Base-by-base conservation (phyloP, 2,888 invertebrate genomes). In the Cantharis rufa region DNA sequence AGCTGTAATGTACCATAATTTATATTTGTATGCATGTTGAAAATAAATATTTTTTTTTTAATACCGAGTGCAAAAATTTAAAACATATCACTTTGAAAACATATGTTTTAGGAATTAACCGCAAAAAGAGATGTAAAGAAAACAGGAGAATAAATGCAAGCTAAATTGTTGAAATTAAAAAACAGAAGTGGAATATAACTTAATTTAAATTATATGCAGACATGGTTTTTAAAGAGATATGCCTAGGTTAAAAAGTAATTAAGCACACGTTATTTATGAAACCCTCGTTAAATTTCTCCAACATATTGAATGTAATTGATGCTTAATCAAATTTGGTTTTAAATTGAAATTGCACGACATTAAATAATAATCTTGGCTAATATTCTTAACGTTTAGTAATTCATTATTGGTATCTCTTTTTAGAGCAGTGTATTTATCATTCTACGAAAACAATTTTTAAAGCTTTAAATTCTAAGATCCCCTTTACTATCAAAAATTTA, bases 1-100 rank as follows among this genome's bases (percentile, higher is more conserved):
- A 66, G n/a, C n/a, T n/a, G 2, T 66, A 66, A 24, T 66, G 64
- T 66, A 66, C 64, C 64, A 66, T 66, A 66, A 66, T 66, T 66
- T 66, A 66, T 66, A n/a, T 21, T 18, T 21, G 18, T 66, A 66
- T 66, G 18, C n/a, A 66, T 21, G 64, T 21, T 66, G 24, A 66
- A 66, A 66, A 66, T 66, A 66, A 66, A 66, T 66, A 21, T 66
- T 21, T 66, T 66, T 64, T 64, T 48, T 48, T 48, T 48, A 48
- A n/a, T 48, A n/a, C 7, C 48, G n/a, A 48, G n/a, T n/a, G 1
- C 7, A 48, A n/a, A 48, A 2, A 48, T n/a, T 48, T 48, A n/a
- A 48, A 48, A n/a, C 48, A 13, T 32, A 3, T 48, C n/a, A 9
- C 32, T 32, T 3, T 32, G 13, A 13, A 11, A 32, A 32, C 11